These are phyloP conservation scores for Drosophila aff. DNA, from an alignment of 1,140 invertebrate genomes.

Conservation along the genomic window DNA sequence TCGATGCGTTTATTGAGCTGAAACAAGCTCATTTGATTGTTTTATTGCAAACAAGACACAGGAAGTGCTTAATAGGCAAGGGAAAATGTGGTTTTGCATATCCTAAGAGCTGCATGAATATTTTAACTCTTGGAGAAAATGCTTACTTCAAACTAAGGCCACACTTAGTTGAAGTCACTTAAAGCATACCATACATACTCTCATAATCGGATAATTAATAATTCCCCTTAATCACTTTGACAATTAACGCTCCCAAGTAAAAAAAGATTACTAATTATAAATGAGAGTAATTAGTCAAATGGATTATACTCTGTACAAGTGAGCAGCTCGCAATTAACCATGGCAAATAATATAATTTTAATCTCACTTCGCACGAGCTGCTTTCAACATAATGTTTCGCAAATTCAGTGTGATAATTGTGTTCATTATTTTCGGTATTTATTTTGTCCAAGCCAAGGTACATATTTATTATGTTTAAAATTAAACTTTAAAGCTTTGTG, in stretches of 20 bases:
- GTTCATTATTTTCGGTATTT: conserved; percentile 2
- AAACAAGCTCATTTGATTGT: conserved; percentile 14
- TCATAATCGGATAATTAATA: conserved; percentile 21
- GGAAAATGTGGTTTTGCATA: background rate
- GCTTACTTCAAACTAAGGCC: background rate
- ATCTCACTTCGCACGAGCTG: conserved; percentile 10
- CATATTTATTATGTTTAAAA: background rate
- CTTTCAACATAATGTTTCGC: conserved; percentile 24
- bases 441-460: conserved; percentile 23
- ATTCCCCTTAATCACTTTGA: conserved; percentile 35
- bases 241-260: conserved; percentile 36
- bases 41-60: background rate
- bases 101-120: background rate
- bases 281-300: conserved; percentile 44
- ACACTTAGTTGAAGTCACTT: conserved; percentile 1
- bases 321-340: conserved; percentile 27
- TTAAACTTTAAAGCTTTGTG: no score
- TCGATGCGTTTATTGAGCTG: conserved; percentile 25
- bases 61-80: background rate
- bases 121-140: background rate
- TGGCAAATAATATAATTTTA: conserved; percentile 27
- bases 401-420: conserved; percentile 30
- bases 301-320: conserved; percentile 23
- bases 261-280: conserved; percentile 20
- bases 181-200: background rate